Conservation (phyloP, 2,888 invertebrate genomes). For the Lymantria dispar region DNA sequence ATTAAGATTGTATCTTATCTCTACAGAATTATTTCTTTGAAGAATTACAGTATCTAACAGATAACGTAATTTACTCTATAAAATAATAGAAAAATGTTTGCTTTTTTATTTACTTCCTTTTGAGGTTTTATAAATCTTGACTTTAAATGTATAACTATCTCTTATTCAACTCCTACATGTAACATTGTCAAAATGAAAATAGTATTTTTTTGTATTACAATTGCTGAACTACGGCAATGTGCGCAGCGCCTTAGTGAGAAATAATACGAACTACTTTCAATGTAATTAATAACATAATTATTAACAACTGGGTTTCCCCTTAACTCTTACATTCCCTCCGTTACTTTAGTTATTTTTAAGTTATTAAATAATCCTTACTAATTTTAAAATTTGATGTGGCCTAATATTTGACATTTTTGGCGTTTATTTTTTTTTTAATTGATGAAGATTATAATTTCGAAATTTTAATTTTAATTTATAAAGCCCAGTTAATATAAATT, state of each 20-base stretch:
- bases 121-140: no score
- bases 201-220: background rate
- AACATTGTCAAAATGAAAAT: no score
- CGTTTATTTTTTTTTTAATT: constrained; percentile 9
- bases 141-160: no score
- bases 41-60: no score
- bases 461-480: constrained; percentile 28
- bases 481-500: constrained; percentile 66
- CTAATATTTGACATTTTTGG: constrained; percentile 24
- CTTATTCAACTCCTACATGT: no score
- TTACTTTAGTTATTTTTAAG: constrained; percentile 49
- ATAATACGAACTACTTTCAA: constrained; percentile 25
- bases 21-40: no score
- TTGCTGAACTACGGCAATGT: background rate
- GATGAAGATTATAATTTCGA: constrained; percentile 9
- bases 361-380: constrained; percentile 21
- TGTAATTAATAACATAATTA: constrained; percentile 22
- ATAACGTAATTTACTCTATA: no score
- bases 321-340: constrained; percentile 48
- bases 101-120: no score
- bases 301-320: constrained; percentile 41
- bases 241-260: background rate
- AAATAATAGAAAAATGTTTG: no score
- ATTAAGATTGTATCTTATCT: no score
- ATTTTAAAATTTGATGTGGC: constrained; percentile 15